These are phyloP conservation scores for Fundulus diaphanus DNA, from an alignment of 2,797 vertebrate species.

Conservation along the genomic window DNA sequence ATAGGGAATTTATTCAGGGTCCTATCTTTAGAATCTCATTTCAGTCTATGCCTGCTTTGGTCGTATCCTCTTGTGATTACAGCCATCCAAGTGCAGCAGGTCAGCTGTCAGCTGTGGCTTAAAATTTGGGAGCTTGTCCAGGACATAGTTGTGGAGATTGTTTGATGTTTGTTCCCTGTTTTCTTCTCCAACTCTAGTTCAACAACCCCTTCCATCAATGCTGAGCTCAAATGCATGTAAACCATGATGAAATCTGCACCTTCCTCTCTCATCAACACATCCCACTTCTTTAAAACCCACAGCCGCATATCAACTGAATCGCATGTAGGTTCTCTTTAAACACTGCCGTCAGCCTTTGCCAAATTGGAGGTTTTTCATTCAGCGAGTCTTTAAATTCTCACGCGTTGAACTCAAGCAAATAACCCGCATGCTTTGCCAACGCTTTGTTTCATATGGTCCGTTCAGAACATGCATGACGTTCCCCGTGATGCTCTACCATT, in stretches of 20 bases:
- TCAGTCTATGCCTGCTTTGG: too few species aligned
- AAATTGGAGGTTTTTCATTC: background rate
- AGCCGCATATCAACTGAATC: background rate
- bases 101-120: too few species aligned
- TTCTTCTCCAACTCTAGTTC: background rate
- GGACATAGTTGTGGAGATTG: background rate
- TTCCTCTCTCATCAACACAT: background rate
- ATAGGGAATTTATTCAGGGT: too few species aligned
- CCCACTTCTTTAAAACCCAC: background rate
- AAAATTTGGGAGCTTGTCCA: background rate
- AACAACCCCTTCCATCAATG: background rate
- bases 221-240: background rate
- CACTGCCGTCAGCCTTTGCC: background rate
- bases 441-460: conserved; percentile 26
- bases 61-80: too few species aligned
- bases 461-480: conserved; percentile 32
- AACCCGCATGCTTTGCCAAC: background rate
- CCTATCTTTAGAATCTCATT: too few species aligned
- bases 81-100: too few species aligned
- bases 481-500: conserved; percentile 44
- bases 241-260: background rate
- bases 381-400: background rate
- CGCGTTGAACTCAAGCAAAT: background rate
- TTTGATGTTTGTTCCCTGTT: background rate
- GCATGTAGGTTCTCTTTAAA: background rate